A percentile compares a stretch with the other conserved stretches of the same genome.
These are phyloP conservation scores for Formicarius rufipectus DNA, from an alignment of 2,113 vertebrate species.

Conservation along the genomic window DNA sequence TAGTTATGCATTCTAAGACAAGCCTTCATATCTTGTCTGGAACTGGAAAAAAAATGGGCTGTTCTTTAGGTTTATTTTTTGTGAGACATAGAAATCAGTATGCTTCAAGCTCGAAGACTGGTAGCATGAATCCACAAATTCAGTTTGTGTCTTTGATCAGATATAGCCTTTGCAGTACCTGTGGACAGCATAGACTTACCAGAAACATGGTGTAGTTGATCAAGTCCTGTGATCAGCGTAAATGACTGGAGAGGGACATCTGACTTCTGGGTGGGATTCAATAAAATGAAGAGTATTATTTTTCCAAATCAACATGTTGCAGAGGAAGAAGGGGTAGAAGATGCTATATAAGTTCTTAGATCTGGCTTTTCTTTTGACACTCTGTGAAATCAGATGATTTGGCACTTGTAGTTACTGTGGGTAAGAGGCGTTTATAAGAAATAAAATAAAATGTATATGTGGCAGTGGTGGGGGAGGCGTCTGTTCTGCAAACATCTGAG, in stretches of 20 bases:
- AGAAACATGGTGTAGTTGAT: background rate
- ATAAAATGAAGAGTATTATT: background rate
- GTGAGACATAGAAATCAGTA: background rate
- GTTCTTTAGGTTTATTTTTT: background rate
- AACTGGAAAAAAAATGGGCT: background rate
- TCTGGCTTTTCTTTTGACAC: conserved; percentile 43
- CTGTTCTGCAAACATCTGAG: conserved; percentile 51
- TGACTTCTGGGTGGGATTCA: background rate
- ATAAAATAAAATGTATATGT: conserved; percentile 52
- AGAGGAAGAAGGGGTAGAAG: background rate
- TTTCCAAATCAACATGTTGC: background rate
- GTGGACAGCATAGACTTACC: background rate
- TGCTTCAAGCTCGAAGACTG: background rate
- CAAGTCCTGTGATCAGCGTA: fast-evolving
- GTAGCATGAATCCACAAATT: background rate
- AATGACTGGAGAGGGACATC: background rate
- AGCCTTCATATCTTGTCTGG: background rate
- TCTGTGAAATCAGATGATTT: conserved; percentile 44
- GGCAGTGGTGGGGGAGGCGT: conserved; percentile 33
- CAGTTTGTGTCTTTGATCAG: background rate
- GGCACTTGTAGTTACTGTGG: conserved; percentile 25
- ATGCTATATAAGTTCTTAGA: conserved; percentile 22
- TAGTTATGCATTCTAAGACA: background rate
- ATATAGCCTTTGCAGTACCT: background rate
- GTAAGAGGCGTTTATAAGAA: conserved; percentile 53